Base-by-base conservation (phyloP, 1,140 invertebrate species). In the Linepithema humile region DNA sequence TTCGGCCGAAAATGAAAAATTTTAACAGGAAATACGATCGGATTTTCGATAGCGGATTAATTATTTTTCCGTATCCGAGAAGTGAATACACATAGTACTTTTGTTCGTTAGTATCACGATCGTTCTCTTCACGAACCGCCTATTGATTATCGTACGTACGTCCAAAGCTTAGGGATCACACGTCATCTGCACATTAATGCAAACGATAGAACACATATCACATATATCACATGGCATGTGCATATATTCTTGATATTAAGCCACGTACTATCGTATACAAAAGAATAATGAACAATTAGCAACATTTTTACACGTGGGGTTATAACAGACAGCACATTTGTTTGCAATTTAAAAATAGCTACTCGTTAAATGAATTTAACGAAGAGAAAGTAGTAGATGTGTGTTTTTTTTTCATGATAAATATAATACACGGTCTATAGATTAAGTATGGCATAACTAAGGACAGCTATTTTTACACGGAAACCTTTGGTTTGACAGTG, bases 101-200 rank as follows among this genome's bases (percentile, higher is more conserved):
- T 80, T 55, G 75, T 64, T 80, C 65, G 64, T 80, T 80, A 80
- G 75, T 80, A 80, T 70, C 48, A 48, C 20, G 40, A 77, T 70
- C 35, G 75, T 80, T 70, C 75, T 69, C 48, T 23, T 70, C 64
- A 59, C 75, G 64, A 80, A 55, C 64, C 48, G 26, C 4, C 75
- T 70, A 80, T 80, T 43, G 75, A 80, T 80, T 80, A 55, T 80
- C 48, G 75, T 55, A 53, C 26, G 35, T 69, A 80, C 48, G 64
- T 55, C 64, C 48, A 80, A 70, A 69, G 64, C 64, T 70, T 48
- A 69, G 75, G 35, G 35, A 78, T 80, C 75, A 55, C 75, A 80
- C 45, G 75, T 80, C 75, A 80, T 80, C 64, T 80, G 75, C 75
- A 55, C 64, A 70, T 80, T 80, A 80, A 80, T 80, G 64, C 75